Base-by-base conservation (phyloP, 2,797 vertebrate species). In the Microctenopoma steveboyesi region DNA sequence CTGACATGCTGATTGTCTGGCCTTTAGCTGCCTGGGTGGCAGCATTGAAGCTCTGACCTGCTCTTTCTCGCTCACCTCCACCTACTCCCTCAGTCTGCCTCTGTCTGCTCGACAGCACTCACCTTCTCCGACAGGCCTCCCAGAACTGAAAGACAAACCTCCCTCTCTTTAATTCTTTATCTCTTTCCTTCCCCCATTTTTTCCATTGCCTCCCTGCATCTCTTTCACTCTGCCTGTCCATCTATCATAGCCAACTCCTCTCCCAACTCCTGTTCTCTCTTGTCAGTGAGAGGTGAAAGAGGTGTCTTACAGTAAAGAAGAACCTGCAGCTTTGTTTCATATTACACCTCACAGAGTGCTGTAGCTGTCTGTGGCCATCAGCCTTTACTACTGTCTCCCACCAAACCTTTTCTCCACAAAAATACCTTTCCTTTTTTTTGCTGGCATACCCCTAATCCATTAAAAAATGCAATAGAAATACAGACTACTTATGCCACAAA, bases 1-100 rank as follows among this genome's bases (percentile, higher is more conserved):
- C 82, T 85, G 81, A 70, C 88, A 87, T 90, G 86, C 88, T 90
- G 87, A 83, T 83, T 79, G 85, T 84, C 86, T 89, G 86, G 88
- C 86, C 87, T 88, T 89, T 91, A 88, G 81, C 87, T 85, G 86
- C 87, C 85, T 79, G 82, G 81, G 87, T 84, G 84, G 83, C 81
- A 80, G 85, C 73, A 54, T 48, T 77, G 85, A 79, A 79, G 81
- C 83, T 90, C 76, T 88, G 86, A 91, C 91, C 86, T 35, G 59
- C 58, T 80, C 79, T 72, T 69, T 84, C 83, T 85, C 45, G 3
- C 85, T 82, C 63, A 28, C 62, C 62, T 79, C 72, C 79, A 72
- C 72, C 81, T 80, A 53, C 82, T 76, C 69, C 37, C 62, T 82
- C 85, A 70, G 62, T 57, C 85, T 78, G 50, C 65, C 72, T 86